Base-by-base conservation (phyloP, 1,140 invertebrate genomes). In the Aphaenogaster ashmeadi region DNA sequence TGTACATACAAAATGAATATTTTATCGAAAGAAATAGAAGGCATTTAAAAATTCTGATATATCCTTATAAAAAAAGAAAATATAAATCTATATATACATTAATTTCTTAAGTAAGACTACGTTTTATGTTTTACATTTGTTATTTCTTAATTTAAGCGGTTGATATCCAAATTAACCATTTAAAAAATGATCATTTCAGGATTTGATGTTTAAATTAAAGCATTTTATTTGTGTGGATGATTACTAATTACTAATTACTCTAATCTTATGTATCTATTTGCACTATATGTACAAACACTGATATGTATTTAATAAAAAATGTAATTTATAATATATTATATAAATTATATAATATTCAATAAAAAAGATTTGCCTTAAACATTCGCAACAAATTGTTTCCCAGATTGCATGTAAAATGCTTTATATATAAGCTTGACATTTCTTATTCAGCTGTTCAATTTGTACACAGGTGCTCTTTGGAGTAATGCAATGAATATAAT, bases 401-500 rank as follows among this genome's bases (percentile, higher is more conserved):
- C 33, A 54, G 0, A 41, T 69, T 62, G 44, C 15, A 71, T 77
- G n/a, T 56, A 86, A 67, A 15, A 33, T 33, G 56, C 5, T 15
- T 78, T 47, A 79, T 60, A 52, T 44, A 47, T 36, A 84, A 69
- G 33, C 60, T 87, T 41, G 44, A 74, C 15, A 47, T 74, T 62
- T 74, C 15, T 72, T 27, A 80, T 47, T 74, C 9, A 52, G 13
- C 9, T 72, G 47, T 84, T 47, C 72, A 72, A 83, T 60, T 84
- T 84, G 67, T 84, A 84, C 80, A 62, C 80, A 84, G 69, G 69
- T 84, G 69, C 54, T 84, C 54, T 58, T 75, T 33, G 2, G 7
- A 8, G 2, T 36, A 80, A 54, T 21, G 6, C 13, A 54, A 47
- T 21, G 27, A 44, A 15, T 21, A 13, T 36, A 84, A 72, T 81